Conservation (phyloP, 1,140 invertebrate genomes). For the Drosophila equinoxialis region DNA sequence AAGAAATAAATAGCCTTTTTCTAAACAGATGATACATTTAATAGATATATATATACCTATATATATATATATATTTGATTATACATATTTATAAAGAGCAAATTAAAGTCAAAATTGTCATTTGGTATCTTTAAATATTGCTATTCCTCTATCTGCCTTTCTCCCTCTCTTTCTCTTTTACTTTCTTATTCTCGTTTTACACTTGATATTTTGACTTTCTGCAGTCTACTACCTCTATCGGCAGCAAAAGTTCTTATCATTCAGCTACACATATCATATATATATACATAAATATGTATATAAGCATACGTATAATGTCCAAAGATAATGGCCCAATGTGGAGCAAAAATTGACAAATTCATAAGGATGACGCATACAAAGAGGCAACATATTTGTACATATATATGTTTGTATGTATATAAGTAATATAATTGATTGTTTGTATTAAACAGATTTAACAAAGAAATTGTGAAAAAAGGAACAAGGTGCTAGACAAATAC, state of each 20-base stretch:
- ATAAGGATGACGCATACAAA: slow-evolving; percentile 8
- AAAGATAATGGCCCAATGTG: neutral
- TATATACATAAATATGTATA: neutral
- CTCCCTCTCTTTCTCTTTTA: too few relatives aligned
- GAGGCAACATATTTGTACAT: neutral
- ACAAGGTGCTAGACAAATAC: neutral
- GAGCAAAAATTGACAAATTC: neutral
- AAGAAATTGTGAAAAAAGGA: slow-evolving; percentile 13
- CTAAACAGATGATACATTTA: too few relatives aligned
- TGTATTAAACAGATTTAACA: slow-evolving; percentile 5
- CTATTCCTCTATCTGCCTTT: too few relatives aligned
- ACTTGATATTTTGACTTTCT: neutral
- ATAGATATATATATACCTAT: too few relatives aligned
- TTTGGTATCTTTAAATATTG: too few relatives aligned
- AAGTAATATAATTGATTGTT: slow-evolving; percentile 1
- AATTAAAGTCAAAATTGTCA: too few relatives aligned
- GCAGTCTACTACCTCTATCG: neutral
- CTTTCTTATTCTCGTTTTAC: too few relatives aligned
- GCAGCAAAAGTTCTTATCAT: neutral
- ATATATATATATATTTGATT: too few relatives aligned
- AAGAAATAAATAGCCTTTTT: too few relatives aligned
- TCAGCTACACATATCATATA: neutral
- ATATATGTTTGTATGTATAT: neutral
- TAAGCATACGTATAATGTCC: neutral
- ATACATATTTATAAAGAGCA: too few relatives aligned